phyloP scores from a whole-genome alignment of 2,113 vertebrate genomes.

The Thunnus maccoyii region DNA sequence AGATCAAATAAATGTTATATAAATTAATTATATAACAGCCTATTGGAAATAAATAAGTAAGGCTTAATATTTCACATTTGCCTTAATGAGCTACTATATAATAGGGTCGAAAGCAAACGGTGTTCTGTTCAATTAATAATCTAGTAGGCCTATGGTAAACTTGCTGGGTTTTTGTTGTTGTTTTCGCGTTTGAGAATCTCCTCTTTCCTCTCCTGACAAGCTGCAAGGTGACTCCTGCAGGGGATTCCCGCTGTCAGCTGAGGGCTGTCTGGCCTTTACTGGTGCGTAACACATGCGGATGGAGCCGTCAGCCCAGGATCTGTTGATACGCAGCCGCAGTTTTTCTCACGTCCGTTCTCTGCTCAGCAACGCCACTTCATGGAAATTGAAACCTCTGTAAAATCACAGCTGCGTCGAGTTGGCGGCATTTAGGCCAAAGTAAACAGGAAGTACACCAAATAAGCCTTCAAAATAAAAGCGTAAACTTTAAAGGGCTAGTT shows the following conservation, averaged over 20 bases:
- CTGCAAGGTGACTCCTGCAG: constrained; percentile 58
- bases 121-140: too few species aligned
- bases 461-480: constrained; percentile 30
- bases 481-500: too few species aligned
- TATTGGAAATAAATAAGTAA: too few species aligned
- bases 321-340: neutral
- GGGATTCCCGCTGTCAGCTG: constrained; percentile 69
- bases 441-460: neutral
- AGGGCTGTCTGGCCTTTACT: neutral
- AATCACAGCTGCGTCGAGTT: neutral
- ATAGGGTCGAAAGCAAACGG: too few species aligned
- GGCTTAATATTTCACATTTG: too few species aligned
- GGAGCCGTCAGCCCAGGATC: fast-evolving
- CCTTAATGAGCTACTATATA: too few species aligned
- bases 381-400: constrained; percentile 32
- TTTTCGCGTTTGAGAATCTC: constrained; percentile 6
- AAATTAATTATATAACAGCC: too few species aligned
- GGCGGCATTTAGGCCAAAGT: fast-evolving
- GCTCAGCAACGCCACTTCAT: constrained; percentile 48
- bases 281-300: constrained; percentile 22
- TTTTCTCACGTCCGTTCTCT: neutral
- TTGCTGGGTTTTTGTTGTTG: too few species aligned
- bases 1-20: neutral
- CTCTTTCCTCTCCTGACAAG: neutral
- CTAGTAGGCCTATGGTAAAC: too few species aligned